Percentiles rank a stretch among this genome's conserved stretches.
Conservation (phyloP, 2,113 vertebrate species). For the Campylorhamphus procurvoides region DNA sequence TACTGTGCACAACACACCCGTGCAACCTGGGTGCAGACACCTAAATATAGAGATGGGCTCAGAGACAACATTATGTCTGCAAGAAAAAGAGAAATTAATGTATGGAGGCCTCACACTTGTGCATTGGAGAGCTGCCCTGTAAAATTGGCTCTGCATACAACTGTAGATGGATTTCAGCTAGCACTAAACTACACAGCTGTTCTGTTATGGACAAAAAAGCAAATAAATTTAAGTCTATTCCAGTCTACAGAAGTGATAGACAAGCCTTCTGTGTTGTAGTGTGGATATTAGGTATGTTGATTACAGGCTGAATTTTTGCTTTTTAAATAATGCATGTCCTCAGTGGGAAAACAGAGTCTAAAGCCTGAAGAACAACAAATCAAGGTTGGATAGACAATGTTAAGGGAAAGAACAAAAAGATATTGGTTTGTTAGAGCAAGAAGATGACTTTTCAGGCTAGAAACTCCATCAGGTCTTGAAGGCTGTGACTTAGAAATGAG, state of each 20-base stretch:
- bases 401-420: background rate
- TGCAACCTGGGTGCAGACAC: background rate
- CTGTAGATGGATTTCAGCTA: background rate
- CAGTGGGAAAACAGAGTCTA: background rate
- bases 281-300: background rate
- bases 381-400: background rate
- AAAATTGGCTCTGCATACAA: background rate
- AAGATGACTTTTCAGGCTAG: background rate
- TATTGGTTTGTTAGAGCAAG: background rate
- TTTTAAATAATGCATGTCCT: background rate
- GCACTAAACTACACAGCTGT: background rate
- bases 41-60: background rate
- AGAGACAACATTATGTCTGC: background rate
- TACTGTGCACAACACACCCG: background rate
- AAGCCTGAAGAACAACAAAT: background rate
- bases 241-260: background rate
- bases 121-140: background rate
- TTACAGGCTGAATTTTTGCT: background rate
- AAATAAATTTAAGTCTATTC: background rate
- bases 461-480: background rate
- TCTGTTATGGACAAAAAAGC: background rate
- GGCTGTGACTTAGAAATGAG: background rate
- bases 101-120: background rate
- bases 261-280: background rate
- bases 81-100: background rate